A percentile compares a stretch with the other conserved stretches of the same genome.
Conservation (phyloP, 2,888 invertebrate genomes). For the Anodontia alba region DNA sequence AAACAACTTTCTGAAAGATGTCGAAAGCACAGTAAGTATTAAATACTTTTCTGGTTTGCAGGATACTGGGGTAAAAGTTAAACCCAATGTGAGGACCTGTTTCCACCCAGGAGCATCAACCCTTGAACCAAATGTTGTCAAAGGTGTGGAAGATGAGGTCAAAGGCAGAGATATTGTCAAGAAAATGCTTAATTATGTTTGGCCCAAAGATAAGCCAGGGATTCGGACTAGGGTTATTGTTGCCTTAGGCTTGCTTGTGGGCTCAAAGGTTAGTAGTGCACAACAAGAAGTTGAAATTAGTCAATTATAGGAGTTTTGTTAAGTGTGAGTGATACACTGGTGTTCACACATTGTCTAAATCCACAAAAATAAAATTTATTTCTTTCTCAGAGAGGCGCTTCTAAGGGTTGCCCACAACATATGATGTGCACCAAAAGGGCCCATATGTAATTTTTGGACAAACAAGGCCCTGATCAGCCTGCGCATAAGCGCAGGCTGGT, state of each 20-base stretch:
- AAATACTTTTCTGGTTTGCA: neutral
- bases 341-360: too few species aligned
- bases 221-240: constrained; percentile 92
- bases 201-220: constrained; percentile 95
- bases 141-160: constrained; percentile 75
- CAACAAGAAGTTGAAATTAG: too few species aligned
- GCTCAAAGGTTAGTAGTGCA: constrained; percentile 86
- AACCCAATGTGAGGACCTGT: constrained; percentile 88
- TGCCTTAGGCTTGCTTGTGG: constrained; percentile 87
- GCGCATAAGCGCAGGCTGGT: too few species aligned
- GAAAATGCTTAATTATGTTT: constrained; percentile 96
- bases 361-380: too few species aligned
- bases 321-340: neutral
- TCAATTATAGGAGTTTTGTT: neutral
- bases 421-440: too few species aligned
- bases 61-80: neutral
- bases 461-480: too few species aligned
- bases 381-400: too few species aligned
- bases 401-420: too few species aligned
- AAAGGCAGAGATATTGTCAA: constrained; percentile 91
- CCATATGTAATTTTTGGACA: too few species aligned
- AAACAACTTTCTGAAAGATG: too few species aligned
- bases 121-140: constrained; percentile 85
- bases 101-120: constrained; percentile 95
- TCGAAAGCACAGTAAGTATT: too few species aligned